These are phyloP conservation scores for Gambusia holbrooki DNA, from an alignment of 2,113 vertebrate genomes.

Conservation along the genomic window DNA sequence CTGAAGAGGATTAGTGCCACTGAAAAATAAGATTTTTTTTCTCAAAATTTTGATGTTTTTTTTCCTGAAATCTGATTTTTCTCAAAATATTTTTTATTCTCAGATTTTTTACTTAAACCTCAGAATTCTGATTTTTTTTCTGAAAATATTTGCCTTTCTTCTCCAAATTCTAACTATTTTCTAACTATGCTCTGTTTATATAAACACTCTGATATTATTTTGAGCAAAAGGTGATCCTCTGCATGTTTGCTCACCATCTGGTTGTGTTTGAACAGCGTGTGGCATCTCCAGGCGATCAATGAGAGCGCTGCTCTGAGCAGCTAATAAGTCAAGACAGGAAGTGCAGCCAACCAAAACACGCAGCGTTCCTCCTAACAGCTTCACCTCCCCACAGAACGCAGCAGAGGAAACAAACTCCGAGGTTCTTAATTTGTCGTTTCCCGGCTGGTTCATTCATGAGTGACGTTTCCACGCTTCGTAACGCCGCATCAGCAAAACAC, in stretches of 20 bases:
- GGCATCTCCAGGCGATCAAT: slow-evolving; percentile 29
- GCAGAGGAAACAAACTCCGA: too few species aligned
- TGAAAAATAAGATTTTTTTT: too few species aligned
- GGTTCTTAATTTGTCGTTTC: not conserved
- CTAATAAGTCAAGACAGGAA: slow-evolving; percentile 4
- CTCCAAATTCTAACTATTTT: too few species aligned
- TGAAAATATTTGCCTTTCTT: too few species aligned
- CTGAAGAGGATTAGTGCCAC: too few species aligned
- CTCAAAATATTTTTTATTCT: too few species aligned
- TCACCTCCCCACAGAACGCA: not conserved
- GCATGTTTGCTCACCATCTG: slow-evolving; percentile 34
- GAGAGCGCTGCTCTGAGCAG: slow-evolving; percentile 13
- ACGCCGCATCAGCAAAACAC: slow-evolving; percentile 54
- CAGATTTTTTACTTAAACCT: too few species aligned
- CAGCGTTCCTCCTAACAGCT: too few species aligned
- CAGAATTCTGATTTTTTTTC: too few species aligned
- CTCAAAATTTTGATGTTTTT: too few species aligned
- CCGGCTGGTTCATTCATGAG: not conserved
- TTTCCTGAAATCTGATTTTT: too few species aligned
- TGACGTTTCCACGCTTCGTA: slow-evolving; percentile 31
- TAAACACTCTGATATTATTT: not conserved
- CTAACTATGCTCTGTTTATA: not conserved
- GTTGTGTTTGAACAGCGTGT: slow-evolving; percentile 19
- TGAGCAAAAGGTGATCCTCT: not conserved
- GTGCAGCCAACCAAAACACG: not conserved